phyloP scores from a whole-genome alignment of 2,888 invertebrate species.

The Meteorus cinctellus region DNA sequence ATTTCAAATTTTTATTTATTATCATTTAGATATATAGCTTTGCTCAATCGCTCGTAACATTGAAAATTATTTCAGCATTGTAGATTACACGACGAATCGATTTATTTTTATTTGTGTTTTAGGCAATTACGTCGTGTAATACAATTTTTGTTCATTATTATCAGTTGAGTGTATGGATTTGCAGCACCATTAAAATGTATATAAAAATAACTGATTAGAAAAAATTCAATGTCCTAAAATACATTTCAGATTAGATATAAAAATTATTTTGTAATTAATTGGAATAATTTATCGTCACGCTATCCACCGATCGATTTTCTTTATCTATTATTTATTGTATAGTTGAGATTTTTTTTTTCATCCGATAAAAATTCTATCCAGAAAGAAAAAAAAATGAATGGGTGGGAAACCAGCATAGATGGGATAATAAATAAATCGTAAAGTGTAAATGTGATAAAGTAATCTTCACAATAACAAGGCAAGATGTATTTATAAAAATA shows the following conservation, averaged over 20 bases:
- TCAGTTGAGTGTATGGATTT: no score
- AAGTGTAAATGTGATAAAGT: background rate
- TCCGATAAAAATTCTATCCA: background rate
- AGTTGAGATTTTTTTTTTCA: background rate
- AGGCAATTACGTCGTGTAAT: no score
- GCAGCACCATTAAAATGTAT: no score
- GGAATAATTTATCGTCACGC: background rate
- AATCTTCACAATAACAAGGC: conserved; percentile 4
- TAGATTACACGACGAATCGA: background rate
- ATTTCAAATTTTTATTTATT: background rate
- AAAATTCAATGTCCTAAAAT: no score
- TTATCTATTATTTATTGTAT: no score
- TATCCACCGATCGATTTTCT: background rate
- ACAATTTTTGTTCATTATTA: no score
- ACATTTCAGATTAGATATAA: no score
- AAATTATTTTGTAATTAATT: background rate
- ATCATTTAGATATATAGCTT: background rate
- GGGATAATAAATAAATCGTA: conserved; percentile 5
- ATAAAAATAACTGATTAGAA: no score
- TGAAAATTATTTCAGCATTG: background rate
- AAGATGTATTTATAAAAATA: background rate
- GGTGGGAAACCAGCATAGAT: background rate
- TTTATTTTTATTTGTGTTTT: background rate
- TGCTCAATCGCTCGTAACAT: background rate
- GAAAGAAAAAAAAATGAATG: background rate